A percentile compares a stretch with the other conserved stretches of the same genome.
phyloP scores from a whole-genome alignment of 2,888 invertebrate species.

The Frankliniella intonsa region DNA sequence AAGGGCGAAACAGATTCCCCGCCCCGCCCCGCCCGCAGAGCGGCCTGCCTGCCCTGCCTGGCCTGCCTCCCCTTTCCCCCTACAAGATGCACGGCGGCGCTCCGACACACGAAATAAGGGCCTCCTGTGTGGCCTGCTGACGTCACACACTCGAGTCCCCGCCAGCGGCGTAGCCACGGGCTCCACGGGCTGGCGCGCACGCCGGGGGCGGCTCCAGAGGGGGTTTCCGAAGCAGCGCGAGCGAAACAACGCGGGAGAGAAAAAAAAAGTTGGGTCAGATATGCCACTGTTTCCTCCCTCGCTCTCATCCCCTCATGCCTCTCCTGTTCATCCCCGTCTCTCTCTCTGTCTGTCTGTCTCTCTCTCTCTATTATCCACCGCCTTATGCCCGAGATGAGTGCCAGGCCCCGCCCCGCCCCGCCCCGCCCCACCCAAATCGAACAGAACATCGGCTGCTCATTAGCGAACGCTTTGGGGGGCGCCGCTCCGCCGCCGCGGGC shows the following conservation, averaged over 20 bases:
- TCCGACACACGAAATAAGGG: background rate
- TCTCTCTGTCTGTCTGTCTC: background rate
- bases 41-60: background rate
- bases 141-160: too few relatives aligned
- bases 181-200: too few relatives aligned
- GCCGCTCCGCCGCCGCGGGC: background rate
- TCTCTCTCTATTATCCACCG: background rate
- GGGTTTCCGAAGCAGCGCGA: too few relatives aligned
- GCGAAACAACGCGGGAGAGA: too few relatives aligned
- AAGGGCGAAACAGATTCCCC: slow-evolving; percentile 12
- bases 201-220: too few relatives aligned
- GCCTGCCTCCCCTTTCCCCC: background rate
- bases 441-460: slow-evolving; percentile 23
- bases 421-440: background rate
- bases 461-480: background rate
- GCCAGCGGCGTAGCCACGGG: too few relatives aligned
- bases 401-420: background rate
- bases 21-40: background rate
- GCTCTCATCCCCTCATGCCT: background rate
- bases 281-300: background rate
- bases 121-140: too few relatives aligned
- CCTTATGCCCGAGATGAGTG: too few relatives aligned
- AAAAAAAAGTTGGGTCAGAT: too few relatives aligned
- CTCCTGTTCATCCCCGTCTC: background rate
- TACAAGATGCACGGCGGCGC: background rate